Evolutionary conservation across 2,797 vertebrate genomes (phyloP), one percentile per base, ranked within the genome.

Genomic region (Erpetoichthys calabaricus): DNA sequence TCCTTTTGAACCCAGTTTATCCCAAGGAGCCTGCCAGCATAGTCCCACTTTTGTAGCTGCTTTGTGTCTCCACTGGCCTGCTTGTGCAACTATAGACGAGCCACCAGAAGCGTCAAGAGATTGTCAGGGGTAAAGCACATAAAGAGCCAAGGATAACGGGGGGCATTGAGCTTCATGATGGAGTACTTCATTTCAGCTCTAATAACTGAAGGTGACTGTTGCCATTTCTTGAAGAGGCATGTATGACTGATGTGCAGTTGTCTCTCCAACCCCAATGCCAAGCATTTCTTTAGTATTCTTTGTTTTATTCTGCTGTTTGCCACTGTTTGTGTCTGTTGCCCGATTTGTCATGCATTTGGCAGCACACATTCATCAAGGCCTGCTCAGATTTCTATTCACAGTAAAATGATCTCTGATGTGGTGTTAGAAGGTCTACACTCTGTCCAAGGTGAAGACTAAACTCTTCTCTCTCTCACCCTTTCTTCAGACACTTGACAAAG

Each of bases 321-420:
- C 73, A 74, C 68, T 65, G 61, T 47, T 9, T 59, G 74, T 64
- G 53, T 74, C 66, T 75, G 67, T 65, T 70, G 69, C 60, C 68
- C 70, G 68, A 58, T 80, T 78, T 77, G 72, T 76, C 73, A 71
- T 57, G 64, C 68, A 73, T 70, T 67, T 72, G 77, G 68, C 66
- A 76, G 79, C 78, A 79, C 75, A 57, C 68, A 68, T 72, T 78
- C 66, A 80, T 84, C 76, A 75, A 67, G 75, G 75, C 67, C 64
- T 69, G 73, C 78, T 74, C 72, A 79, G 74, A 73, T 62, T 68
- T 63, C 56, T 0, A 0, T 61, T 74, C 75, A 25, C 25, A 25
- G 25, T 25, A 25, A 25, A 25, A 25, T 25, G 25, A 25, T 25
- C 25, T 25, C 25, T 25, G 25, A 25, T 25, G 25, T 25, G 25